Conservation (phyloP, 2,113 vertebrate genomes). For the Oncorhynchus masou region DNA sequence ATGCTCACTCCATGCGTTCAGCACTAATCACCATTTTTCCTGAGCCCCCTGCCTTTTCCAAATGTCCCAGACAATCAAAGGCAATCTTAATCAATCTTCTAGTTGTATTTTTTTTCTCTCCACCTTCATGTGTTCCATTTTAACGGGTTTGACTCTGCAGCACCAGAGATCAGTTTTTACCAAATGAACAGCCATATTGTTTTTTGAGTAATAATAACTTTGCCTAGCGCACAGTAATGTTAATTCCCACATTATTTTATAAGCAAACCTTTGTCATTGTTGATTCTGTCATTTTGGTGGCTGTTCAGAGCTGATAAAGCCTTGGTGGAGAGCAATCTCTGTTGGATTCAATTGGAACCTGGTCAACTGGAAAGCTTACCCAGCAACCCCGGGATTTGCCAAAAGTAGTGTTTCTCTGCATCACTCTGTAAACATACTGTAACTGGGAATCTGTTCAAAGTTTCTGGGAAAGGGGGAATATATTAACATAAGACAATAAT, state of each 20-base stretch:
- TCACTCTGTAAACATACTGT: constrained; percentile 2
- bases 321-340: constrained; percentile 56
- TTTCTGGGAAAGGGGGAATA: constrained; percentile 17
- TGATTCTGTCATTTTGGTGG: constrained; percentile 57
- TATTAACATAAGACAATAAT: constrained; percentile 22
- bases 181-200: background rate
- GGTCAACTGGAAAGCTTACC: constrained; percentile 26
- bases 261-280: constrained; percentile 46
- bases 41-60: background rate
- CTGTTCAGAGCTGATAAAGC: constrained; percentile 67
- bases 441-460: constrained; percentile 32
- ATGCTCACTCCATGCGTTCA: background rate
- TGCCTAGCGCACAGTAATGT: constrained; percentile 30
- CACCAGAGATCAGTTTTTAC: background rate
- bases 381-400: constrained; percentile 29
- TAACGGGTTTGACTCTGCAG: constrained; percentile 39
- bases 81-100: background rate
- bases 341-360: constrained; percentile 61
- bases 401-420: constrained; percentile 23
- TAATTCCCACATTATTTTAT: constrained; percentile 43
- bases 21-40: background rate
- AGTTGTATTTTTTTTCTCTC: constrained; percentile 40
- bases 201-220: background rate
- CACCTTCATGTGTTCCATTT: constrained; percentile 14
- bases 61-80: background rate